phyloP scores from a whole-genome alignment of 2,113 vertebrate species.

The Myrmecobius fasciatus region DNA sequence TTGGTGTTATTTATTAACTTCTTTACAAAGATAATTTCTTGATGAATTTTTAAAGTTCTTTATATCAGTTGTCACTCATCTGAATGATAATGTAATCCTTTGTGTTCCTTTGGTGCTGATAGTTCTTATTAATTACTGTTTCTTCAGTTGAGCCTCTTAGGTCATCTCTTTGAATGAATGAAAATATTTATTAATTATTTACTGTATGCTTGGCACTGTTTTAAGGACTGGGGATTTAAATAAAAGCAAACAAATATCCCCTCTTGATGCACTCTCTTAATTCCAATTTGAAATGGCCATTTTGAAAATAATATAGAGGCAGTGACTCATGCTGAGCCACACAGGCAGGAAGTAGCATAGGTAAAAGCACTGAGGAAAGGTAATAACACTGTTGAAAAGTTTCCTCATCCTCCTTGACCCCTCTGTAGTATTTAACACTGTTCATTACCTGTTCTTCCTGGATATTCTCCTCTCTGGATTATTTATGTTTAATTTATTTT shows the following conservation, averaged over 20 bases:
- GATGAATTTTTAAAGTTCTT: not conserved
- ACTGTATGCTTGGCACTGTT: not conserved
- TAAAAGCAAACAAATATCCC: not conserved
- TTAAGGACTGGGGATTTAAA: not conserved
- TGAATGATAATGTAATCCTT: not conserved
- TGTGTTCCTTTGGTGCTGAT: not conserved
- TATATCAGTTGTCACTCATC: not conserved
- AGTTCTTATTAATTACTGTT: not conserved
- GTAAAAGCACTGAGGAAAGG: not conserved
- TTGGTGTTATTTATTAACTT: not conserved
- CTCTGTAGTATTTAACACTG: not conserved
- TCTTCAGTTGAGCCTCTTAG: not conserved
- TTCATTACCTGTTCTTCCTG: not conserved
- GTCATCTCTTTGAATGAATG: not conserved
- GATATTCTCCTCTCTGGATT: not conserved
- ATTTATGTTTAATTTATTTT: not conserved
- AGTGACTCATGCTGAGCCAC: not conserved
- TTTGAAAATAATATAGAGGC: not conserved
- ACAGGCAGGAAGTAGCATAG: not conserved
- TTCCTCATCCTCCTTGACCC: not conserved
- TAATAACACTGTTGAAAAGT: not conserved
- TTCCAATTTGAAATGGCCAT: not conserved
- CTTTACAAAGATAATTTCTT: not conserved
- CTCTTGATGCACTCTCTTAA: not conserved
- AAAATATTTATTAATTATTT: not conserved